A percentile compares a stretch with the other conserved stretches of the same genome.
Conservation (phyloP, 2,797 vertebrate species). For the Pygocentrus nattereri region DNA sequence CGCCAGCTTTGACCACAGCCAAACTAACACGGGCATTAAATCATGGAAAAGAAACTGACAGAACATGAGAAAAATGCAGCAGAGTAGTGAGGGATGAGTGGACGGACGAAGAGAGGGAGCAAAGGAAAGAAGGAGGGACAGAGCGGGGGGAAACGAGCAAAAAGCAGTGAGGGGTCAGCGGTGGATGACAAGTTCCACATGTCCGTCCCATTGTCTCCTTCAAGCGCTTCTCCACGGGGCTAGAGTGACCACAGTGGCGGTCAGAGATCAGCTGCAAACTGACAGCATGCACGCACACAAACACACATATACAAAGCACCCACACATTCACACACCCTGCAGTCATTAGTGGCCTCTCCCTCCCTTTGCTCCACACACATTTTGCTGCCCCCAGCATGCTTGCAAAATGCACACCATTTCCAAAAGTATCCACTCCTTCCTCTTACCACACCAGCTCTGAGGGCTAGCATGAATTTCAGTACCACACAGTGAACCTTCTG, state of each 20-base stretch:
- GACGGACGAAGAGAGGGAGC: slow-evolving; percentile 56
- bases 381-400: slow-evolving; percentile 53
- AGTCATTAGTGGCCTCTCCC: slow-evolving; percentile 41
- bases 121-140: slow-evolving; percentile 38
- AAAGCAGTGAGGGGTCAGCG: slow-evolving; percentile 72
- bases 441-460: slow-evolving; percentile 29
- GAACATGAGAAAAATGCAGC: slow-evolving; percentile 56
- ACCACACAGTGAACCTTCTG: slow-evolving; percentile 12
- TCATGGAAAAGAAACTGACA: slow-evolving; percentile 67
- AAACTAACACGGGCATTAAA: slow-evolving; percentile 68
- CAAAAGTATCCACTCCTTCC: slow-evolving; percentile 24
- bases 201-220: slow-evolving; percentile 77
- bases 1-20: slow-evolving; percentile 67
- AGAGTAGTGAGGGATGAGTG: slow-evolving; percentile 18
- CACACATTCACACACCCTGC: slow-evolving; percentile 18
- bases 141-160: slow-evolving; percentile 45
- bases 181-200: slow-evolving; percentile 83
- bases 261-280: slow-evolving; percentile 56
- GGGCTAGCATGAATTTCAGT: slow-evolving; percentile 29
- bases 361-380: slow-evolving; percentile 50
- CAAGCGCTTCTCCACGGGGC: slow-evolving; percentile 74
- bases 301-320: slow-evolving; percentile 30
- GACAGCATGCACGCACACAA: slow-evolving; percentile 41
- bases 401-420: slow-evolving; percentile 37
- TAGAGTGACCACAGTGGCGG: slow-evolving; percentile 63